Evolutionary conservation across 2,888 invertebrate genomes (phyloP), one percentile per base, ranked within the genome.

Genomic region (Patella ulyssiponensis): DNA sequence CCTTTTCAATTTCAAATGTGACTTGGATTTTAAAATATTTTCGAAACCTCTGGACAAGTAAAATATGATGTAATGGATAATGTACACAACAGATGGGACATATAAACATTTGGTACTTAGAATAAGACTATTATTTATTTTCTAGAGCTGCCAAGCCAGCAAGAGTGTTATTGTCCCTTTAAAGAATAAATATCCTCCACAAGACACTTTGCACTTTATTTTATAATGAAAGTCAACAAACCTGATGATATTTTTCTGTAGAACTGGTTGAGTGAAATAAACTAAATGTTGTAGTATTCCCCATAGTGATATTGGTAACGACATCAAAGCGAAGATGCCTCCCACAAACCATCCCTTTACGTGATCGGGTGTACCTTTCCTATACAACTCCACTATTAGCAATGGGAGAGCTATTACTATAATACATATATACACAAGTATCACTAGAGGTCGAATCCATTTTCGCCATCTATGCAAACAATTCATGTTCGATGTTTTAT

Each of bases 181-280:
- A 7, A 44, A 44, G 7, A 44, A 44, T 44, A 44, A 44, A 44
- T 44, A 44, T 44, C 9, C 44, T 9, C 44, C 44, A 44, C 44
- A 44, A 9, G 0, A 9, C 9, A 44, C 44, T 44, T 44, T 44
- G 44, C 44, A 44, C 44, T 44, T 7, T 44, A 44, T 9, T 44
- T 44, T 44, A 44, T 44, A 44, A 44, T 9, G 44, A 44, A 44
- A 44, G 44, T 9, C 44, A 44, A 44, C 44, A 4, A 86, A 96
- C 95, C 98, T 95, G 85, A 98, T 97, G 81, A 98, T 96, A 92
- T 97, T 96, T 92, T 97, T 96, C 89, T 98, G 98, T 84, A 98
- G 93, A 85, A 94, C 95, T 20, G 98, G 98, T 89, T 97, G 96
- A 0, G 96, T 97, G 89, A 97, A 98, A 92, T 98, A 95, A 77